A percentile compares a stretch with the other conserved stretches of the same genome.
Conservation (phyloP, 35 echinoderm and acorn worm species). For the Diadema setosum region DNA sequence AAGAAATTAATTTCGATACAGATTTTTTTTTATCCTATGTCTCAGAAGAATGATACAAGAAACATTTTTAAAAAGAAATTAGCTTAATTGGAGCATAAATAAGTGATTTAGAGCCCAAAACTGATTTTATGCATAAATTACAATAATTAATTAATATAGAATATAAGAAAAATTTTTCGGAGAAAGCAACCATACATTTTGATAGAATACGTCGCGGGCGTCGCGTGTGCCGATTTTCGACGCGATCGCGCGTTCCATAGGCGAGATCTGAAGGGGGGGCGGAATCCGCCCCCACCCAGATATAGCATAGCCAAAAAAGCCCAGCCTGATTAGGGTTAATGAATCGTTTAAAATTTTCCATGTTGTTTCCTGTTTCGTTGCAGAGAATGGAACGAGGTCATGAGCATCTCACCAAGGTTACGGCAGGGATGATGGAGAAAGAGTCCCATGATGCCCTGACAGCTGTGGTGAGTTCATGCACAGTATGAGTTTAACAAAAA, state of each 20-base stretch:
- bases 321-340: background rate
- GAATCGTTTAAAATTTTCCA: no score
- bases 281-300: background rate
- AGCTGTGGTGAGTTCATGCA: conserved; percentile 55
- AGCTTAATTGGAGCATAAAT: no score
- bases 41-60: no score
- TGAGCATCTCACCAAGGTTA: conserved; percentile 50
- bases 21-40: no score
- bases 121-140: no score
- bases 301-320: background rate
- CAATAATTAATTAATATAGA: no score
- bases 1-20: no score
- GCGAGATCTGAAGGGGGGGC: background rate
- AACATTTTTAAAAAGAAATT: no score
- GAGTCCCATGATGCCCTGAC: conserved; percentile 87
- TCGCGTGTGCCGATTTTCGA: background rate
- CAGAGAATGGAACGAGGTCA: conserved; percentile 89
- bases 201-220: background rate
- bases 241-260: background rate
- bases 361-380: background rate
- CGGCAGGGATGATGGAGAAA: conserved; percentile 55
- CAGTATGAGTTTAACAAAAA: background rate
- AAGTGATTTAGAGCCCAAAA: no score
- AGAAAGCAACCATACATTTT: no score
- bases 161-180: no score